Base-by-base conservation (phyloP, 2,888 invertebrate species). In the Drosophila borborema region DNA sequence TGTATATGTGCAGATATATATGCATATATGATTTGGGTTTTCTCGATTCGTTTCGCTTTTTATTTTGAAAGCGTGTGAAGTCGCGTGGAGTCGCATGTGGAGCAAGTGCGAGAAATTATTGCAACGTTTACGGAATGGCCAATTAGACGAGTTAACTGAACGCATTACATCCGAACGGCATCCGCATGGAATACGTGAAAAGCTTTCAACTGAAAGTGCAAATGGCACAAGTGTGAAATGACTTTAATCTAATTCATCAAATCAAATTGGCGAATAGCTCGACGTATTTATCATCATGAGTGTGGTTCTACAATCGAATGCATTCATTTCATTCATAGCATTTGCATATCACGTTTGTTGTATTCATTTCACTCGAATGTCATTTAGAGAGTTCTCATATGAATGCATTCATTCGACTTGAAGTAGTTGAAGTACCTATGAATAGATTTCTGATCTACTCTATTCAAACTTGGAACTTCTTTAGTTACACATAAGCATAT, bases 41-140 rank as follows among this genome's bases (percentile, higher is more conserved):
- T 60, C 28, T 58, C 36, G 40, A 49, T 64, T 55, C 64, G 36
- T 78, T 77, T 77, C 77, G 77, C 74, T 70, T 70, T 77, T 77
- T 65, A 64, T 74, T 70, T 77, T 64, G 74, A 74, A 78, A 72
- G 79, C 79, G 75, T 79, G 79, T 68, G 64, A 79, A 74, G 46
- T 23, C 34, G 56, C 43, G 6, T 18, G 41, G n/a, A n/a, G 3
- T n/a, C n/a, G 43, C 8, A 53, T 61, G 12, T 63, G 63, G 65
- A 65, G 65, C 65, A 53, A 66, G 43, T 69, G 28, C 63, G 62
- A 75, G 63, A 72, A 76, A 76, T 77, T 64, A 59, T 59, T 54
- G 54, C 28, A 56, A 86, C 86, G 77, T 49, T 38, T 12, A 5
- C 48, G 36, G 82, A 67, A 83, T 83, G 38, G 36, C 20, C 66